A percentile compares a stretch with the other conserved stretches of the same genome.
Evolutionary conservation across 2,113 vertebrate genomes (phyloP).

Genomic region (Oenanthe melanoleuca): DNA sequence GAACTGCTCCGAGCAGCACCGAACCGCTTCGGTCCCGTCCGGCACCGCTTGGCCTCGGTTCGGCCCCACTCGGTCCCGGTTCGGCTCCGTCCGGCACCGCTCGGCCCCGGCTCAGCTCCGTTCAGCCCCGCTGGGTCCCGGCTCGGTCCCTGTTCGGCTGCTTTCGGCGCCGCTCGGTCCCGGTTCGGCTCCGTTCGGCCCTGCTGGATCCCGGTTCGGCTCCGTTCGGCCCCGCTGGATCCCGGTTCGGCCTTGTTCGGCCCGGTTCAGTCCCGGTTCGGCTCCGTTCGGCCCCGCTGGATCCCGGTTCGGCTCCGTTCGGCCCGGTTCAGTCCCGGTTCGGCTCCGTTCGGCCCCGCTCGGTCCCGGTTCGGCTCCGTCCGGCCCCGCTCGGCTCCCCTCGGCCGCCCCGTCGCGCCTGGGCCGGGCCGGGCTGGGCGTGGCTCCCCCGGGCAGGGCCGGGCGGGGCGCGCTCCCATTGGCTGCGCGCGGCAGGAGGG

Average conservation of each 20-base stretch:
- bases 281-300: neutral
- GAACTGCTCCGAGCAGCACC: neutral
- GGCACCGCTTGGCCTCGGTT: neutral
- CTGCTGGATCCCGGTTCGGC: neutral
- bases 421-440: neutral
- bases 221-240: rapidly evolving
- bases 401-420: neutral
- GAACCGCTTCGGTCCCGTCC: neutral
- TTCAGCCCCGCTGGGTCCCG: too few species aligned
- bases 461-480: neutral
- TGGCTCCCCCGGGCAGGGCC: neutral
- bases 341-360: neutral
- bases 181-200: neutral
- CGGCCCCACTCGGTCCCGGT: neutral
- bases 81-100: too few species aligned
- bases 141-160: neutral
- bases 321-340: too few species aligned
- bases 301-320: neutral
- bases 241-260: neutral
- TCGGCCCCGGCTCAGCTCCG: too few species aligned
- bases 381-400: neutral
- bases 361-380: neutral
- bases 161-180: neutral
- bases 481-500: rapidly evolving
- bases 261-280: neutral